Base-by-base conservation (phyloP, 2,888 invertebrate genomes). In the Galeopsomyia nigrocyanea region DNA sequence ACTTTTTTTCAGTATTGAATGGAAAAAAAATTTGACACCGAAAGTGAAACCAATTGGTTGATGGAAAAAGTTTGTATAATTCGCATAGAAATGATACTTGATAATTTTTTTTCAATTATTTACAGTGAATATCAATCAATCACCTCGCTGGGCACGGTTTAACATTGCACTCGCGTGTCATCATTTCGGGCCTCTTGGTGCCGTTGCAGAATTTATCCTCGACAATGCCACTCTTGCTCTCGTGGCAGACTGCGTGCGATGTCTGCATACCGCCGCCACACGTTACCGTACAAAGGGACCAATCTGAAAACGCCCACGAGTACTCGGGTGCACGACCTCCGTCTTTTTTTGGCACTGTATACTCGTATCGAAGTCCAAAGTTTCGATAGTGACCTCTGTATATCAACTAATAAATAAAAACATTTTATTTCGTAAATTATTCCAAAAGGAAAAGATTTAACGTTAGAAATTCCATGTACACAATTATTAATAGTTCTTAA, bases 321-420 rank as follows among this genome's bases (percentile, higher is more conserved):
- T 92, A 93, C 77, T 89, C 89, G 0, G 90, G 90, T 22, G 86
- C 86, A 61, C 90, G 87, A 49, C 87, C 87, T 13, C 88, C 88
- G 81, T 92, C 89, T 68, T 88, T 88, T 78, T 90, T 91, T 55
- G 90, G 90, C 77, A 94, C 90, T 0, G 94, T 95, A 88, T 95
- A 96, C 85, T 95, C 94, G 87, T 94, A 95, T 79, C 90, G 90
- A 49, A 96, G 90, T 62, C 95, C 95, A 0, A 94, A 93, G 85
- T 95, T 95, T 76, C 91, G 90, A 78, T 91, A 90, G 78, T 90
- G 90, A 51, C 83, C 83, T 75, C 84, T 80, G 71, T 81, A 83
- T 77, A 84, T 84, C 64, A 84, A 75, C 84, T 84, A 74, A 70
- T 71, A 71, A 10, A 62, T 26, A 46, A 21, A 58, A 69, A 49